phyloP scores from a whole-genome alignment of 1,140 invertebrate genomes.

The Drosophila sulfurigaster region DNA sequence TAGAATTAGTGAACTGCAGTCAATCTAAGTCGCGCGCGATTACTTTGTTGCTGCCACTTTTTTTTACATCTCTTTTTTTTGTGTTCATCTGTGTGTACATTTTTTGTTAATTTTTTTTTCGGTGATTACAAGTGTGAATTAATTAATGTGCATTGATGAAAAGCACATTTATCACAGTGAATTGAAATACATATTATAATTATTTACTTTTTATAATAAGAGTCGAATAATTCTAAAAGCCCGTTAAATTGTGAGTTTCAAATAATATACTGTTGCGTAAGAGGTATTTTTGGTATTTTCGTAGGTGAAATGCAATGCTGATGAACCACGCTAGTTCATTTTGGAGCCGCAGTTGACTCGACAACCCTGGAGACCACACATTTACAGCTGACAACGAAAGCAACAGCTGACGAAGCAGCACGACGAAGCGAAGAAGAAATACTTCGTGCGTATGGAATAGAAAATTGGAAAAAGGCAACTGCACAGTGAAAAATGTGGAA shows the following conservation, averaged over 20 bases:
- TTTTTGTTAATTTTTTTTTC: too few relatives aligned
- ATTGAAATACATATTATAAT: too few relatives aligned
- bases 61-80: too few relatives aligned
- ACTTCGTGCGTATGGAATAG: constrained; percentile 54
- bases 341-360: neutral
- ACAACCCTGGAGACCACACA: constrained; percentile 36
- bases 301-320: neutral
- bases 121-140: too few relatives aligned
- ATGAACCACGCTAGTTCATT: constrained; percentile 8
- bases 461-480: constrained; percentile 55
- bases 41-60: too few relatives aligned
- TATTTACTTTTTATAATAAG: too few relatives aligned
- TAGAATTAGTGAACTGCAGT: too few relatives aligned
- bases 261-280: neutral
- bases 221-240: neutral
- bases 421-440: constrained; percentile 49
- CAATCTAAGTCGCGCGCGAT: too few relatives aligned
- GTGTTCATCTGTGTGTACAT: too few relatives aligned
- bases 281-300: neutral
- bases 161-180: too few relatives aligned
- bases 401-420: constrained; percentile 58
- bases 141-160: too few relatives aligned
- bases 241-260: too few relatives aligned
- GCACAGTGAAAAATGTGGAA: constrained; percentile 59
- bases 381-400: constrained; percentile 55